Evolutionary conservation across 2,113 vertebrate species (phyloP).

Genomic region (Oxyura jamaicensis): DNA sequence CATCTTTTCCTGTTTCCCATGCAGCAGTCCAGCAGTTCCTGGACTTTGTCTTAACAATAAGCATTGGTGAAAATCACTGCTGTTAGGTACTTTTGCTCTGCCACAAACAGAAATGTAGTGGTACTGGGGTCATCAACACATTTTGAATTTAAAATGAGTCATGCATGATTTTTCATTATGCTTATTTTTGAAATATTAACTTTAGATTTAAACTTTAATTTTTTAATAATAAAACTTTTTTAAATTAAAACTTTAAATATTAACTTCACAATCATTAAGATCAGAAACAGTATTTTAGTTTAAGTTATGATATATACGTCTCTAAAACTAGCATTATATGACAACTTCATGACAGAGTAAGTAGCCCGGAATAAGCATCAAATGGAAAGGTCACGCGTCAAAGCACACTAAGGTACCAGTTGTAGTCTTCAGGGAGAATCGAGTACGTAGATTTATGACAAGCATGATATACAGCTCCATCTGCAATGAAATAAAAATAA

Average conservation of each 20-base stretch:
- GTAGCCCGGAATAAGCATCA: background rate
- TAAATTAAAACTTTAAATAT: background rate
- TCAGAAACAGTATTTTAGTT: background rate
- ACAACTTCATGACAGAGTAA: accelerated
- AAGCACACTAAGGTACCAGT: conserved; percentile 72
- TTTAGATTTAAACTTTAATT: background rate
- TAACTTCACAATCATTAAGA: background rate
- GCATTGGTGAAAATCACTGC: background rate
- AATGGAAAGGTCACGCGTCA: background rate
- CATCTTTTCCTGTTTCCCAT: background rate
- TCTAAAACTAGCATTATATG: background rate
- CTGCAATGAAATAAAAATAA: conserved; percentile 36
- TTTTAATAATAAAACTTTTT: no score
- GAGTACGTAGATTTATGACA: conserved; percentile 75
- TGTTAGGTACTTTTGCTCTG: background rate
- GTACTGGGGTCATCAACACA: background rate
- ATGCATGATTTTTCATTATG: background rate
- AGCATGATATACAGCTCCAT: conserved; percentile 26
- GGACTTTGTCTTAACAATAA: background rate
- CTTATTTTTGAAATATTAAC: background rate
- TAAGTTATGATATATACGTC: background rate
- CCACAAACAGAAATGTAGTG: background rate
- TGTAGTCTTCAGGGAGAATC: conserved; percentile 83
- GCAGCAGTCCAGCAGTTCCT: background rate
- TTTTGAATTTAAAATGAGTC: background rate